A percentile compares a stretch with the other conserved stretches of the same genome.
phyloP scores from a whole-genome alignment of 2,797 vertebrate genomes.

The Xyrichtys novacula region DNA sequence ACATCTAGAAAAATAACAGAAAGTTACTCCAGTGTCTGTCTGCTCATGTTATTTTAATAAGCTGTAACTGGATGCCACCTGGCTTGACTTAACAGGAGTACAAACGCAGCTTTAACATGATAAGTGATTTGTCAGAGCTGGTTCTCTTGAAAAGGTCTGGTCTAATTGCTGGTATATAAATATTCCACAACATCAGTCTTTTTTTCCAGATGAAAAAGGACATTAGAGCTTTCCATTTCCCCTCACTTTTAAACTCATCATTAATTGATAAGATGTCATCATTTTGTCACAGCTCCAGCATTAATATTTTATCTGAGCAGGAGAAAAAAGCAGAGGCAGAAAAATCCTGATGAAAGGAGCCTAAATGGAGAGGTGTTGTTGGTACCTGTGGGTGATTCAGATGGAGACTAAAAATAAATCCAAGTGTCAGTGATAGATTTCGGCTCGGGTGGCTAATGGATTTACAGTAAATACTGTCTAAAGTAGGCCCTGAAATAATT shows the following conservation, averaged over 20 bases:
- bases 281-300: slow-evolving; percentile 64
- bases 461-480: slow-evolving; percentile 65
- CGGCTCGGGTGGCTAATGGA: slow-evolving; percentile 45
- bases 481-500: slow-evolving; percentile 64
- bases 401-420: slow-evolving; percentile 72
- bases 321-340: slow-evolving; percentile 39
- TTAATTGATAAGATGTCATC: slow-evolving; percentile 78
- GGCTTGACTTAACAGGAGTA: not conserved
- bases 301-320: slow-evolving; percentile 74
- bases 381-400: slow-evolving; percentile 46
- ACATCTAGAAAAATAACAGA: not conserved
- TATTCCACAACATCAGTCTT: slow-evolving; percentile 65
- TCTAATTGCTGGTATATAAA: slow-evolving; percentile 68
- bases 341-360: slow-evolving; percentile 47
- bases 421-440: slow-evolving; percentile 75
- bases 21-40: not conserved
- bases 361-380: slow-evolving; percentile 58
- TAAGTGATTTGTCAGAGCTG: slow-evolving; percentile 27
- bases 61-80: not conserved
- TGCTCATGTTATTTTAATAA: not conserved
- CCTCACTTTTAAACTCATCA: slow-evolving; percentile 70
- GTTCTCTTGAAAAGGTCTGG: slow-evolving; percentile 15
- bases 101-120: slow-evolving; percentile 16
- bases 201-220: slow-evolving; percentile 65
- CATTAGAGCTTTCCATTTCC: slow-evolving; percentile 75